These are phyloP conservation scores for Drosophila auraria DNA, from an alignment of 1,140 invertebrate genomes.

Conservation along the genomic window DNA sequence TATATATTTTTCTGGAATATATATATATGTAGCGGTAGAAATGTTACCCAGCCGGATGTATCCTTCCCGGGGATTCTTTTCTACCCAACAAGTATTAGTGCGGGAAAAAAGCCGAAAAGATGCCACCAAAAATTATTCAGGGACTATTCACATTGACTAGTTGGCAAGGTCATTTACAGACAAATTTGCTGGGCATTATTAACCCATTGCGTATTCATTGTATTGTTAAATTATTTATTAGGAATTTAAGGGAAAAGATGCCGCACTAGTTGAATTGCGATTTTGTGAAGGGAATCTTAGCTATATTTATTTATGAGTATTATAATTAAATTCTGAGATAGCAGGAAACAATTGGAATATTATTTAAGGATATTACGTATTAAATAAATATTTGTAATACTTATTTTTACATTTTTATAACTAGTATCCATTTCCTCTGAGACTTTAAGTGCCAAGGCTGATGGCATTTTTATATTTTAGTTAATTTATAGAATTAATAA, in stretches of 20 bases:
- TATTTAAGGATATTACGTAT: no score
- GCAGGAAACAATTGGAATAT: no score
- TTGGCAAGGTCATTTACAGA: conserved; percentile 35
- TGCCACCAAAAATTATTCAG: conserved; percentile 24
- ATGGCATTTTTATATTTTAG: no score
- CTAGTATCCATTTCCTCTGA: no score
- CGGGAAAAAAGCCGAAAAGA: neutral
- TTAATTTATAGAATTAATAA: no score
- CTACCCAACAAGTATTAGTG: neutral
- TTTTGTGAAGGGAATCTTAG: neutral
- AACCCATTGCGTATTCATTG: conserved; percentile 2
- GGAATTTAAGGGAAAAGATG: neutral
- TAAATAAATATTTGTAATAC: no score
- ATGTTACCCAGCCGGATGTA: conserved; percentile 21
- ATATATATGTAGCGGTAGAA: conserved; percentile 4
- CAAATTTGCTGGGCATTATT: conserved; percentile 17
- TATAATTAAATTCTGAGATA: no score
- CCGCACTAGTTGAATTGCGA: neutral
- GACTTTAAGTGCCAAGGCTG: no score
- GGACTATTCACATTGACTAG: conserved; percentile 24
- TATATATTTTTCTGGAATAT: conserved; percentile 17
- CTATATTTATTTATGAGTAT: neutral
- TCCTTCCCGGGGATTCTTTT: conserved; percentile 13
- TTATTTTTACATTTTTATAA: no score
- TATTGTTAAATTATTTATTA: conserved; percentile 8